These are phyloP conservation scores for Axinella damicornis DNA, from an alignment of 37 sponge, comb jelly and placozoan genomes.

Conservation along the genomic window DNA sequence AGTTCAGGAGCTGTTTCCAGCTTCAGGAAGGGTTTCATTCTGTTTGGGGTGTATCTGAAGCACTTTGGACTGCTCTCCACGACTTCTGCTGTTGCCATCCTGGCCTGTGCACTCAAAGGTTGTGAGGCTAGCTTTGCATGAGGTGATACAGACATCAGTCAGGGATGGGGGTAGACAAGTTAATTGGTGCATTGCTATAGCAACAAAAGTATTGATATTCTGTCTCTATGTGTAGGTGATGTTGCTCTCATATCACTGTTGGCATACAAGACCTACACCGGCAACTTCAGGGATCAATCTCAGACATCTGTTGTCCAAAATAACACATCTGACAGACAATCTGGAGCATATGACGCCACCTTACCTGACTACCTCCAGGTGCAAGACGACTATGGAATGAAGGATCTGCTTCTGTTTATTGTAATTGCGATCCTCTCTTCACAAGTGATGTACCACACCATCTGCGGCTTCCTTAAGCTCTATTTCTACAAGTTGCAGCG, in stretches of 20 bases:
- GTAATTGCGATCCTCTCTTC: constrained; percentile 22
- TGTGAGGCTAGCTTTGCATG: no score
- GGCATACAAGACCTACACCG: not conserved
- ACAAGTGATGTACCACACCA: constrained; percentile 22
- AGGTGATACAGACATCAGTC: no score
- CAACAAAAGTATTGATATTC: no score
- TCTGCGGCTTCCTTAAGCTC: constrained; percentile 44
- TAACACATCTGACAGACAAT: not conserved
- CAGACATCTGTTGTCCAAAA: no score
- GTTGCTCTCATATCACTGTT: constrained; percentile 8
- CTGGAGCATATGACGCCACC: not conserved
- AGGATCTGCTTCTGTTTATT: constrained; percentile 29
- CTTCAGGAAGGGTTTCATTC: not conserved
- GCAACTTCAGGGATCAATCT: not conserved
- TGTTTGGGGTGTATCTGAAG: not conserved
- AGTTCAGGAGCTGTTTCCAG: no score
- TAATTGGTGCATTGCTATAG: no score
- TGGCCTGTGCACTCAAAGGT: constrained; percentile 1
- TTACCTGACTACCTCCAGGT: constrained; percentile 44
- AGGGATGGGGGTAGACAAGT: no score
- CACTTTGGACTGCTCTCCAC: not conserved
- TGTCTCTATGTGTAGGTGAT: not conserved
- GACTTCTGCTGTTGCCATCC: not conserved
- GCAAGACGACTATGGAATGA: constrained; percentile 12
- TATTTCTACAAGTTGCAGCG: constrained; percentile 45